phyloP scores from a whole-genome alignment of 2,113 vertebrate genomes.

The Cercocebus atys region DNA sequence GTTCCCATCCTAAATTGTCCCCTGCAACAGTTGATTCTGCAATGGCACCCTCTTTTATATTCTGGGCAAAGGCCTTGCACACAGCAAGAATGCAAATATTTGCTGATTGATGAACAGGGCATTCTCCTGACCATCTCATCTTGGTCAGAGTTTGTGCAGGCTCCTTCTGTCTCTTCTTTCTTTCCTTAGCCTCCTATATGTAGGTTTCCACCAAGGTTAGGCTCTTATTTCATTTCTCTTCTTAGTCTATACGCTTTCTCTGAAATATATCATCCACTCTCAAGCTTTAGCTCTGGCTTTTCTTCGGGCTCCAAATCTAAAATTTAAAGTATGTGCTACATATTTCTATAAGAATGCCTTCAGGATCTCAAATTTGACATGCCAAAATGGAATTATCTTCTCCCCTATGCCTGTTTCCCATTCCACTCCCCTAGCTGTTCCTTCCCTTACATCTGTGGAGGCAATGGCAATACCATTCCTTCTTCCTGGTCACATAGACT shows the following conservation, averaged over 20 bases:
- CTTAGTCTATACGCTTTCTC: background rate
- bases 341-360: background rate
- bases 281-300: slow-evolving; percentile 9
- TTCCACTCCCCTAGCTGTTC: background rate
- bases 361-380: background rate
- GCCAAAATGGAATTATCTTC: background rate
- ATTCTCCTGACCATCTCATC: background rate
- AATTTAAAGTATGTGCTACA: background rate
- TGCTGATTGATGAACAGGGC: background rate
- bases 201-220: background rate
- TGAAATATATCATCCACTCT: background rate
- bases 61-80: background rate
- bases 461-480: background rate
- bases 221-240: background rate
- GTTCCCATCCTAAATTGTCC: background rate
- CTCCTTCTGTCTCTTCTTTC: background rate
- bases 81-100: background rate
- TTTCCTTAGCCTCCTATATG: background rate
- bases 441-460: background rate
- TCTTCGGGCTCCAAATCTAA: slow-evolving; percentile 19
- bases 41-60: background rate
- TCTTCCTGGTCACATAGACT: background rate
- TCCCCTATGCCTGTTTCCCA: background rate
- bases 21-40: background rate
- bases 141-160: background rate